These are phyloP conservation scores for Cydia strobilella DNA, from an alignment of 1,140 invertebrate species.

Conservation along the genomic window DNA sequence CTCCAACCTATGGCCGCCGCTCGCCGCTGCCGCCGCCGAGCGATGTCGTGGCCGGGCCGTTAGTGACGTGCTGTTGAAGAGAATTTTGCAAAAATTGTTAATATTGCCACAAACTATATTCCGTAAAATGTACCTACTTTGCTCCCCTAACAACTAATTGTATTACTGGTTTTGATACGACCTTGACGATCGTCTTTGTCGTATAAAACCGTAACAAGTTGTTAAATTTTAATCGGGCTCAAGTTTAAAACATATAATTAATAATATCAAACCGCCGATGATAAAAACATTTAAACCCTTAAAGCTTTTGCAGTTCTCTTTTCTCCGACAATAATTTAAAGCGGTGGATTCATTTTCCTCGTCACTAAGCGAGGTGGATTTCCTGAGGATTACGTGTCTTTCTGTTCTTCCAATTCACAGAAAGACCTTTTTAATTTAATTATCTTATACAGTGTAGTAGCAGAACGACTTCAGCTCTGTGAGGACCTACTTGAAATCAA, in stretches of 20 bases:
- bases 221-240: too few relatives aligned
- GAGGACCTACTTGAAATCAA: not conserved
- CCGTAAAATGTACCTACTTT: too few relatives aligned
- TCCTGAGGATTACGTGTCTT: not conserved
- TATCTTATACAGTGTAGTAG: not conserved
- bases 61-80: not conserved
- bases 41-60: too few relatives aligned
- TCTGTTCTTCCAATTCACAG: not conserved
- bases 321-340: not conserved
- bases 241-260: too few relatives aligned
- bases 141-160: too few relatives aligned
- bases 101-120: not conserved
- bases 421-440: not conserved
- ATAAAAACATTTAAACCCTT: too few relatives aligned
- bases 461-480: not conserved
- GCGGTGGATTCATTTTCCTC: not conserved
- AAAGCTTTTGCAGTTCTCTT: not conserved
- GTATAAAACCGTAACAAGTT: too few relatives aligned
- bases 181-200: too few relatives aligned
- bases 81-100: too few relatives aligned
- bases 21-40: too few relatives aligned
- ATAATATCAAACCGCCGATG: not conserved
- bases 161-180: not conserved
- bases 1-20: too few relatives aligned
- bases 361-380: slow-evolving; percentile 1